Evolutionary conservation across 2,113 vertebrate genomes (phyloP).

Genomic region (Etheostoma cragini): DNA sequence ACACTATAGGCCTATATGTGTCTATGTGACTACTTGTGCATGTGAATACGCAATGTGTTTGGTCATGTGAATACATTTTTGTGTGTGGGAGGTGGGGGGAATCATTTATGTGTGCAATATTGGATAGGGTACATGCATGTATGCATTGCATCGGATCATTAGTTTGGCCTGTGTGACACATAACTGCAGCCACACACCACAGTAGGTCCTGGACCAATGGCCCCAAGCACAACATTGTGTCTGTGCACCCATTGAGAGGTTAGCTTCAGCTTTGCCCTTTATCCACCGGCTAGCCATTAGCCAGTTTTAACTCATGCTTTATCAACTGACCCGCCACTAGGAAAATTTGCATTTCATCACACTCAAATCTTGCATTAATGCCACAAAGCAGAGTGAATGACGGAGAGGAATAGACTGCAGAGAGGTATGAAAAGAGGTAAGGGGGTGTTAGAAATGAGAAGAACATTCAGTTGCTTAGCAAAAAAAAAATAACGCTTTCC

Average conservation of each 20-base stretch:
- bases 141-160: conserved; percentile 4
- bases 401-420: conserved; percentile 13
- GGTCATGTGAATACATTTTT: neutral
- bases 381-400: conserved; percentile 38
- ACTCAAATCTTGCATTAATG: conserved; percentile 58
- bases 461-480: conserved; percentile 51
- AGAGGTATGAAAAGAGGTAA: conserved; percentile 43
- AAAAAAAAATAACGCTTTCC: conserved; percentile 44
- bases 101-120: neutral
- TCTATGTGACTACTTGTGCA: conserved; percentile 18
- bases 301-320: conserved; percentile 61
- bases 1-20: conserved; percentile 68
- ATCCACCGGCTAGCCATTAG: conserved; percentile 66
- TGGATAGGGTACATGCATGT: neutral
- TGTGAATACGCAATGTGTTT: conserved; percentile 42
- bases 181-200: conserved; percentile 8
- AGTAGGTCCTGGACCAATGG: conserved; percentile 14
- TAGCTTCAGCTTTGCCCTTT: conserved; percentile 54
- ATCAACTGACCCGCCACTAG: conserved; percentile 69
- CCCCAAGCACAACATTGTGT: conserved; percentile 20
- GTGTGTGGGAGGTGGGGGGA: neutral
- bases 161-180: neutral
- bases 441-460: conserved; percentile 37
- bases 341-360: conserved; percentile 75
- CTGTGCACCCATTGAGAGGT: conserved; percentile 37